Evolutionary conservation across 30 jellyfish, hydroid and myxozoan species (phyloP).

Genomic region (Pelagia noctiluca): DNA sequence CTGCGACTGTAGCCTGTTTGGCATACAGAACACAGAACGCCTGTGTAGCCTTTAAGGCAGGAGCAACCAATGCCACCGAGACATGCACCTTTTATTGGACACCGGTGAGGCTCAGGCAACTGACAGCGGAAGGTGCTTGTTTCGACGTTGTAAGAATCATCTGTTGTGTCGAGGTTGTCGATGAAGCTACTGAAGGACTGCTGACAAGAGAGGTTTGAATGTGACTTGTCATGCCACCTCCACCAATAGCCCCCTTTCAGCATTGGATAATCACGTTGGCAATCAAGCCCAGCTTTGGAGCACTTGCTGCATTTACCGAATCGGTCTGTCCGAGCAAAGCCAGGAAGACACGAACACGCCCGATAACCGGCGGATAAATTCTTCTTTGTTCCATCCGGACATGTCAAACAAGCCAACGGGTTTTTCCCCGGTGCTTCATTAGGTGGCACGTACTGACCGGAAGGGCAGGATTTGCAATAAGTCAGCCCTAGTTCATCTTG

Average conservation of each 20-base stretch:
- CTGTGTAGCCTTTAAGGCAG: slow-evolving; percentile 40
- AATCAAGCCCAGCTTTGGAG: slow-evolving; percentile 7
- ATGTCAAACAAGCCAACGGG: slow-evolving; percentile 50
- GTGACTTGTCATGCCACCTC: slow-evolving; percentile 7
- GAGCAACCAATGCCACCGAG: slow-evolving; percentile 39
- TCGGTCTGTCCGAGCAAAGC: slow-evolving; percentile 39
- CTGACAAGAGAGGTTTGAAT: neutral
- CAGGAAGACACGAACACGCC: slow-evolving; percentile 21
- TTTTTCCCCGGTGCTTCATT: slow-evolving; percentile 47
- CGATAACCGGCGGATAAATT: slow-evolving; percentile 62
- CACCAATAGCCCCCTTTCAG: slow-evolving; percentile 49
- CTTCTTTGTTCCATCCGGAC: slow-evolving; percentile 68
- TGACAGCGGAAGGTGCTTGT: slow-evolving; percentile 12
- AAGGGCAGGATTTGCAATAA: slow-evolving; percentile 56
- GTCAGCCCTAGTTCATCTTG: slow-evolving; percentile 64
- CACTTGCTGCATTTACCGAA: slow-evolving; percentile 50
- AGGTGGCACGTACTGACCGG: slow-evolving; percentile 67
- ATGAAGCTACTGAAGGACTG: neutral
- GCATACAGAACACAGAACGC: slow-evolving; percentile 58
- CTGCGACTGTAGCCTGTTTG: slow-evolving; percentile 4
- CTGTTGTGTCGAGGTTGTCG: slow-evolving; percentile 3
- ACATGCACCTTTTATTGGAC: slow-evolving; percentile 55
- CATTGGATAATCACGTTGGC: slow-evolving; percentile 27
- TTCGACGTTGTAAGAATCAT: slow-evolving; percentile 6
- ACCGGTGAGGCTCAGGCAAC: slow-evolving; percentile 31